Base-by-base conservation (phyloP, 2,888 invertebrate genomes). In the Sericinus montela region DNA sequence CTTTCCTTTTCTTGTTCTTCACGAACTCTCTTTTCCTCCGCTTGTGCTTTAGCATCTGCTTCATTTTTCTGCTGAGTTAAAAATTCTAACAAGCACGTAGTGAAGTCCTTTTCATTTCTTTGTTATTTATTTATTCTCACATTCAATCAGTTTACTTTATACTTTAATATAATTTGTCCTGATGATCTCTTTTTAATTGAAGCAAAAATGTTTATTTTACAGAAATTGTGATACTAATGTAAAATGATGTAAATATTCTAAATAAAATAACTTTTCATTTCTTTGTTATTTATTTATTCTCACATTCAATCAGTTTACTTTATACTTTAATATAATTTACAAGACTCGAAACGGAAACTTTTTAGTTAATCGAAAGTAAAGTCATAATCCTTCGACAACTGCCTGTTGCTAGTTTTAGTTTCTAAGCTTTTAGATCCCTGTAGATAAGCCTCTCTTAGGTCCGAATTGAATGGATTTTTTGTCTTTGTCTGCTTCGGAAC, bases 51-150 rank as follows among this genome's bases (percentile, higher is more conserved):
- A 8, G 69, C 67, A 38, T 90, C 90, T 56, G 72, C 85, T 68
- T 75, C 89, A 60, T 75, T 84, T n/a, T 77, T 91, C 72, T 89
- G 84, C 59, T 88, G 67, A 0, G 79, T 86, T 19, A 89, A 67
- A 52, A 89, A 88, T 58, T 89, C 80, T 51, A 89, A 59, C 1
- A 89, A 63, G 51, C 77, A 76, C 0, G 78, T 67, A 0, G 81
- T 79, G 47, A 86, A 84, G 45, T 81, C n/a, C 28, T 4, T 41
- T 30, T 1, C 11, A 29, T 5, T 5, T 35, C 8, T 16, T 19
- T 1, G 5, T 41, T 30, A 30, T 47, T 58, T 41, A 32, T 63
- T 64, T 63, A 59, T 59, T 63, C 5, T 3, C 51, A 41, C 38
- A 40, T 13, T 7, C n/a, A 23, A 2, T 15, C 9, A 29, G 7